A percentile compares a stretch with the other conserved stretches of the same genome.
These are phyloP conservation scores for Cephalophus harveyi DNA, from an alignment of 2,113 vertebrate species.

Conservation along the genomic window DNA sequence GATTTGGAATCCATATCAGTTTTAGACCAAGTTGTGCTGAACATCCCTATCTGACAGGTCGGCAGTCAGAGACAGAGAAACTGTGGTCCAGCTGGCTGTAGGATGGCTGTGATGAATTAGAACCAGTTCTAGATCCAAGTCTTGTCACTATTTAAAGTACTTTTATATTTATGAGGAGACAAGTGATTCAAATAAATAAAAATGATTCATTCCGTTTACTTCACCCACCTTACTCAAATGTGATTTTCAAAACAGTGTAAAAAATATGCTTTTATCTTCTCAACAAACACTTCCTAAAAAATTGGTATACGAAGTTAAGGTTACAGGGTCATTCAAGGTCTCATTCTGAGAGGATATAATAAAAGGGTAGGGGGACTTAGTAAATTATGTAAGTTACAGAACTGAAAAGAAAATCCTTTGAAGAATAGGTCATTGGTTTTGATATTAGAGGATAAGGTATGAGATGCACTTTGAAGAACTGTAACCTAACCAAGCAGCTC, in stretches of 20 bases:
- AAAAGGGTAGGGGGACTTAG: conserved; percentile 21
- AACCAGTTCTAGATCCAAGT: background rate
- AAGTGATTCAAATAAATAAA: background rate
- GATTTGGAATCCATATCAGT: background rate
- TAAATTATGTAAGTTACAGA: conserved; percentile 55
- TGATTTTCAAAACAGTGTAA: background rate
- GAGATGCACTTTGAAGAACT: conserved; percentile 64
- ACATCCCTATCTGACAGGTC: background rate
- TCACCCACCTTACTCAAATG: background rate
- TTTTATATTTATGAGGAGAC: background rate
- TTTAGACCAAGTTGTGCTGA: background rate
- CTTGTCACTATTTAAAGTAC: background rate
- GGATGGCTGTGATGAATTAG: background rate
- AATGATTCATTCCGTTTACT: background rate
- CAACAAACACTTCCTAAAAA: background rate
- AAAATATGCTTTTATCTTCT: background rate
- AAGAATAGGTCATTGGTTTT: conserved; percentile 71
- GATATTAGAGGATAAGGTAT: conserved; percentile 65
- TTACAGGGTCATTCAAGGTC: conserved; percentile 44
- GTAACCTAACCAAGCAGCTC: conserved; percentile 69
- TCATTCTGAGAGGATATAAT: conserved; percentile 22
- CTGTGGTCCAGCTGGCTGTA: background rate
- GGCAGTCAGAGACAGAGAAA: background rate
- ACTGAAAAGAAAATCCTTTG: conserved; percentile 57
- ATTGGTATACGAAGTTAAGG: background rate